Conservation (phyloP, 1,140 invertebrate genomes). For the Stenopsyche tienmushanensis region DNA sequence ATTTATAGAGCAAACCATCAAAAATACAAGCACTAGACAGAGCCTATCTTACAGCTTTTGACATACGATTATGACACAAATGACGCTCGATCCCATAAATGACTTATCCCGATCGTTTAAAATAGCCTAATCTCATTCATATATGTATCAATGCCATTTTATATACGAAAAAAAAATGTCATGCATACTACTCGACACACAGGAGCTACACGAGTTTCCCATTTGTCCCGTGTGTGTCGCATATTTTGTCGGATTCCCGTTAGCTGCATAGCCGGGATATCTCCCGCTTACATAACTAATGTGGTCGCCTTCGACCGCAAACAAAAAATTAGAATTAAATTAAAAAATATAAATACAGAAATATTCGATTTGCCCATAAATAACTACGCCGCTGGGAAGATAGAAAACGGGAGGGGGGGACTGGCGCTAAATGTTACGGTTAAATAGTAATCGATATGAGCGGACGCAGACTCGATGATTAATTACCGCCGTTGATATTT, state of each 20-base stretch:
- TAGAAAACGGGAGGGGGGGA: constrained; percentile 18
- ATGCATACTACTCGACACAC: too few species aligned
- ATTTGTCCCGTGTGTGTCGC: constrained; percentile 21
- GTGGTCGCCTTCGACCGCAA: neutral
- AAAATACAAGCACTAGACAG: too few species aligned
- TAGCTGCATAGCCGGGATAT: constrained; percentile 9
- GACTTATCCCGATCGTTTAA: too few species aligned
- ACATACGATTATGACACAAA: too few species aligned
- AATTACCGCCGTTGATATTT: too few species aligned
- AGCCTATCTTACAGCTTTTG: too few species aligned
- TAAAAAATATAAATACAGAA: constrained; percentile 21
- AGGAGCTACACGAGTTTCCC: constrained; percentile 24
- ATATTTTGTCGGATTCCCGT: constrained; percentile 23
- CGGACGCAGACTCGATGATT: too few species aligned
- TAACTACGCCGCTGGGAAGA: constrained; percentile 31
- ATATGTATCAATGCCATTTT: too few species aligned
- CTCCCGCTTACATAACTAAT: constrained; percentile 16
- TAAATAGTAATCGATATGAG: neutral
- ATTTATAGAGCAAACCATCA: too few species aligned
- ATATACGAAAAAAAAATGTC: too few species aligned
- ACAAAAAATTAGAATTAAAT: constrained; percentile 11
- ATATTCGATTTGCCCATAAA: constrained; percentile 39
- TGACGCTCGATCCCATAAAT: too few species aligned
- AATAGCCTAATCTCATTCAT: too few species aligned
- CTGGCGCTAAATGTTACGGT: neutral